Conservation (phyloP, 2,888 invertebrate species). For the Sympetrum striolatum region DNA sequence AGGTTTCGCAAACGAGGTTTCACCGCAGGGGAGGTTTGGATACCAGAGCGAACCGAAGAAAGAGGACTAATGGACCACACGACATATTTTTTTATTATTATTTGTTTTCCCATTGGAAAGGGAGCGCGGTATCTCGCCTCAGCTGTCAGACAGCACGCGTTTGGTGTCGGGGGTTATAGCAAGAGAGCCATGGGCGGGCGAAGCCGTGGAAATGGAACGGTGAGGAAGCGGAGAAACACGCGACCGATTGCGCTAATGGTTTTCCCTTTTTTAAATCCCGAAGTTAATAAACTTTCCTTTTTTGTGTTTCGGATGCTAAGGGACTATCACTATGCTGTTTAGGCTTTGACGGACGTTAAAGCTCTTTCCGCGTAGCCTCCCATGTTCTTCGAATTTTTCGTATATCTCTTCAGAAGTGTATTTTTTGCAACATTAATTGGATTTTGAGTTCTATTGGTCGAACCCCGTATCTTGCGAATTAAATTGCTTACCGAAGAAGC, state of each 20-base stretch:
- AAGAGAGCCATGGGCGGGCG: neutral
- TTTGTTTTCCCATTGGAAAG: neutral
- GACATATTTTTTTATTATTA: neutral
- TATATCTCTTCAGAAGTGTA: too few relatives aligned
- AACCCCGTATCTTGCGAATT: too few relatives aligned
- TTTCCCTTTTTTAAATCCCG: neutral
- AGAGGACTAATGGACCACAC: neutral
- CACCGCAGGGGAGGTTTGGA: neutral
- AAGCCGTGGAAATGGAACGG: neutral
- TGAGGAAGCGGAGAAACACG: neutral
- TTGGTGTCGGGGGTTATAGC: neutral
- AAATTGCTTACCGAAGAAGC: too few relatives aligned
- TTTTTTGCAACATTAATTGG: too few relatives aligned
- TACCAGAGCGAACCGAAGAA: neutral
- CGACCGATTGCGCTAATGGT: neutral
- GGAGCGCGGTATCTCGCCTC: neutral
- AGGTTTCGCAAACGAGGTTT: neutral
- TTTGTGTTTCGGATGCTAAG: too few relatives aligned
- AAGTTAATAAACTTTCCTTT: neutral
- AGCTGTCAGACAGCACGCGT: neutral
- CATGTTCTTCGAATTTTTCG: too few relatives aligned
- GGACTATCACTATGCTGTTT: too few relatives aligned
- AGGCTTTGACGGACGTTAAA: too few relatives aligned
- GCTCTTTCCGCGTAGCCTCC: too few relatives aligned
- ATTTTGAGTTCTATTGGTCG: too few relatives aligned